Evolutionary conservation across 2,113 vertebrate genomes (phyloP), one percentile per base, ranked within the genome.

Genomic region (Speoplatyrhinus poulsoni): DNA sequence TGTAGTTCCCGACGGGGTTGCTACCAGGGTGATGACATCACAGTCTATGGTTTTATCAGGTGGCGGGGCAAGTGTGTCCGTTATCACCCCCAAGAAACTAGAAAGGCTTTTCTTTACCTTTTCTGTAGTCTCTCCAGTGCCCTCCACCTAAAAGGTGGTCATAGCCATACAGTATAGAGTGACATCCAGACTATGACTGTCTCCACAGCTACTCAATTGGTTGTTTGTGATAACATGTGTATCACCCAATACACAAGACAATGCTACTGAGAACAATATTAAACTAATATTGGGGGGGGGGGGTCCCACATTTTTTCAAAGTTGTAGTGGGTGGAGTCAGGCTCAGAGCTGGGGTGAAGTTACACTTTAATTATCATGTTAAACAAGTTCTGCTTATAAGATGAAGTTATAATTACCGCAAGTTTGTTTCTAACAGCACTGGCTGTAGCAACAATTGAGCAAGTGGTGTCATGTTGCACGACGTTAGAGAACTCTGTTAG

Each of bases 1-100:
- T 0, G 98, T 98, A 63, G 96, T 98, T 32, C 98, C 98, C 12
- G 96, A 87, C 11, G 97, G 93, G 0, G 97, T 99, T 4, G 97
- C 98, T 92, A 99, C 95, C 85, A 99, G 82, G 0, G 97, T 99
- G 80, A 99, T 98, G 12, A 99, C 97, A 69, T 99, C 98, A 33
- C 96, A 98, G 91, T 99, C 98, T 0, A 99, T 98, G 80, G 97
- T 99, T 93, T 95, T 98, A 82, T 99, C 98, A 0, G 95, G 95
- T 0, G 98, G 96, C 15, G 98, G 98, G 3, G 96, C 96, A 53
- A 99, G 95, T 0, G 98, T 98, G 84, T 99, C 96, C 0, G 97
- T 96, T 85, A 99, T 98, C 76, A 99, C 96, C 0, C 98, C 97
- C 57, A 99, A 87, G 77, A 99, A 96, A 87, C 98, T 96, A 1